Conservation (phyloP, 2,797 vertebrate genomes). For the Macropus fuliginosus region DNA sequence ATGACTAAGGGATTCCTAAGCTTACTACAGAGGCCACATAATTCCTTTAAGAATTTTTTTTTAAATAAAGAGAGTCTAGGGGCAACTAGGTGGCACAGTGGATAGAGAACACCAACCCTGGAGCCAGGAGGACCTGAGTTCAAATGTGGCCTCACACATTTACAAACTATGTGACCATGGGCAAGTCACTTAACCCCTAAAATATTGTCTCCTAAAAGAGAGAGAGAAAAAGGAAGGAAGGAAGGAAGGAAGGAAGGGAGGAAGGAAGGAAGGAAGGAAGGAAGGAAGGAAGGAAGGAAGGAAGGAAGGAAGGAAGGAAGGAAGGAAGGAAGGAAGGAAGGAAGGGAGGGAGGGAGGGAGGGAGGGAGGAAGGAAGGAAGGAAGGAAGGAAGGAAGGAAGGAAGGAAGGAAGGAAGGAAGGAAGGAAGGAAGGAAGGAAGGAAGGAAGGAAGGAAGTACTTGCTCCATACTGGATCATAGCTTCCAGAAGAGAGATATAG, state of each 20-base stretch:
- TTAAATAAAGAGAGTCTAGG: not conserved
- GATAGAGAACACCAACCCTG: not conserved
- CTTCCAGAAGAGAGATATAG: not conserved
- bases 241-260: too few relatives aligned
- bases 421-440: too few relatives aligned
- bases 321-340: too few relatives aligned
- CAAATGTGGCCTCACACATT: not conserved
- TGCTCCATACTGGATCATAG: not conserved
- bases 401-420: too few relatives aligned
- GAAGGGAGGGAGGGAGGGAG: too few relatives aligned
- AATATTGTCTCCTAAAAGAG: not conserved
- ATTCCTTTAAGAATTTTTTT: not conserved
- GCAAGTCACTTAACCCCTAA: not conserved
- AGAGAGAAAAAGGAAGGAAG: accelerated
- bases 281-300: too few relatives aligned
- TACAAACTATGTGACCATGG: not conserved
- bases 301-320: too few relatives aligned
- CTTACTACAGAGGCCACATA: not conserved
- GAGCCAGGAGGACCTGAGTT: not conserved
- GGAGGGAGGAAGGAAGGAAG: too few relatives aligned
- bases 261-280: too few relatives aligned
- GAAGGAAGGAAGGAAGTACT: not conserved
- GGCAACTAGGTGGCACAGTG: not conserved
- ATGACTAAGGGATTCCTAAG: not conserved
- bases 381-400: too few relatives aligned